Evolutionary conservation across 2,797 vertebrate species (phyloP), one percentile per base, ranked within the genome.

Genomic region (Oryzias sinensis): DNA sequence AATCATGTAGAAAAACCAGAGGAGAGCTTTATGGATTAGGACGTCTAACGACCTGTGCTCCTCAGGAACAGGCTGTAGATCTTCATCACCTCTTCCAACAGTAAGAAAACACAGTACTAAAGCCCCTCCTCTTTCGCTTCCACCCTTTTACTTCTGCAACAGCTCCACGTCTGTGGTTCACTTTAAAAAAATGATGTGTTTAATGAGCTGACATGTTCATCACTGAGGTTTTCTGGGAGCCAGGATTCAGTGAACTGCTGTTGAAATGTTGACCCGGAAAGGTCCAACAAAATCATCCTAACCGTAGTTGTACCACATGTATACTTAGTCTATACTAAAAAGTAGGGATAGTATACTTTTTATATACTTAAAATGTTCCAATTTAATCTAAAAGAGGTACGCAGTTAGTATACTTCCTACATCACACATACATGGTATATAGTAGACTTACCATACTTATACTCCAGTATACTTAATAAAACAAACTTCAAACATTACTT

Each of bases 91-190:
- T 50, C 22, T 15, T 57, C 59, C 64, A n/a, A 64, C 43, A 51
- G 47, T 49, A 43, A 65, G 58, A 56, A 55, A 66, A 70, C 56
- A 51, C 27, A 49, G 56, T 51, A 65, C 61, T 71, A 49, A 67
- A 68, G 48, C 1, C 6, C 40, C 49, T 62, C 62, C 54, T 65
- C 50, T 25, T 43, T 49, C 42, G 0, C 33, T 58, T 53, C 29
- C 15, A 48, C 44, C 17, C 47, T n/a, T 60, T 55, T 24, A 53
- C 53, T 17, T 53, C 53, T 2, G 1, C 17, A 51, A 51, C 14
- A n/a, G 70, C 18, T 53, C 27, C 43, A 58, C 41, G 51, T 52
- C 47, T 40, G 51, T 2, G 14, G 45, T 54, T 60, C 41, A 47
- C 17, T 41, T 59, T 14, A 0, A n/a, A 37, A 24, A 37, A 45